Percentiles rank a stretch among this genome's conserved stretches.
Evolutionary conservation across 2,888 invertebrate genomes (phyloP).

Genomic region (Tetheella fluctuosa): DNA sequence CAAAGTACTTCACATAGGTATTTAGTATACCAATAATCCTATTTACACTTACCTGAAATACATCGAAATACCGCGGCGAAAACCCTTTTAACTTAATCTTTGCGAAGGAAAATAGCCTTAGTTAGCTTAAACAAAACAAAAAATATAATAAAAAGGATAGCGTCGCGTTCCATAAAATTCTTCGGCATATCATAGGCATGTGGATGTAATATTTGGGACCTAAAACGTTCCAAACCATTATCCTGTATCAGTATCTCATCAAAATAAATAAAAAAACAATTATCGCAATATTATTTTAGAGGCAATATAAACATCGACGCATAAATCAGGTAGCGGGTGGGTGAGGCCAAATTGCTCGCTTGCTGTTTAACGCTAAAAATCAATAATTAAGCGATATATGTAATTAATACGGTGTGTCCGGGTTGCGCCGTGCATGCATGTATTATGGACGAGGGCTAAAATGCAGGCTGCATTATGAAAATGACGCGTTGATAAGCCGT

Average conservation of each 20-base stretch:
- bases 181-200: too few relatives aligned
- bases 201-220: neutral
- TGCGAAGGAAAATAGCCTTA: too few relatives aligned
- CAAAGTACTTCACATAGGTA: too few relatives aligned
- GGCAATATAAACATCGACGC: slow-evolving; percentile 25
- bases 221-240: neutral
- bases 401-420: slow-evolving; percentile 74
- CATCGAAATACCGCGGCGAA: too few relatives aligned
- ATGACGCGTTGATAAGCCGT: slow-evolving; percentile 55
- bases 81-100: too few relatives aligned
- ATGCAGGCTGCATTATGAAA: slow-evolving; percentile 67
- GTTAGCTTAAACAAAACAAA: too few relatives aligned
- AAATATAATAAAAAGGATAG: too few relatives aligned
- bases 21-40: too few relatives aligned
- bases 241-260: neutral
- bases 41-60: too few relatives aligned
- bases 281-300: slow-evolving; percentile 16
- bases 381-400: slow-evolving; percentile 81
- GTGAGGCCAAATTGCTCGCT: slow-evolving; percentile 56
- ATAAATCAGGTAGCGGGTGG: slow-evolving; percentile 45
- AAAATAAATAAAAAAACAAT: slow-evolving; percentile 6
- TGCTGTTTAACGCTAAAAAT: slow-evolving; percentile 78
- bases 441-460: slow-evolving; percentile 68
- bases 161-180: too few relatives aligned
- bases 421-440: slow-evolving; percentile 51